Conservation (phyloP, 1,140 invertebrate species). For the Drosophila persimilis region DNA sequence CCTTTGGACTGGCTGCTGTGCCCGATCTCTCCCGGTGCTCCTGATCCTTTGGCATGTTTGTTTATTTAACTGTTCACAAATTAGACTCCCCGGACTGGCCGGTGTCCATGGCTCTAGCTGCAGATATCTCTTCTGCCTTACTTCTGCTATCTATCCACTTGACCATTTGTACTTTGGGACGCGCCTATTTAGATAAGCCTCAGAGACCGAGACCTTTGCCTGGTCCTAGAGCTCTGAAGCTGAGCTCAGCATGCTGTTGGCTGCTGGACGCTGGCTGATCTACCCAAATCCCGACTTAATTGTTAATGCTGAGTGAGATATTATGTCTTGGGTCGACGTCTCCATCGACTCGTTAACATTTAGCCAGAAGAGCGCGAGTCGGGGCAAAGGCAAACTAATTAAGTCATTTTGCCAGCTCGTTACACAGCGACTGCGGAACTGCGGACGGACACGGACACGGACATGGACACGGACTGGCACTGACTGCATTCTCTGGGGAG, state of each 20-base stretch:
- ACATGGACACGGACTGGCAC: too few species aligned
- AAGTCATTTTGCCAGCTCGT: conserved; percentile 79
- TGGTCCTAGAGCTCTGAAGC: not conserved
- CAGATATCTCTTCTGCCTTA: too few species aligned
- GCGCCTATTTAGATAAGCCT: conserved; percentile 77
- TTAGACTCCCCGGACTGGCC: conserved; percentile 57
- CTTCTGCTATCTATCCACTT: conserved; percentile 55
- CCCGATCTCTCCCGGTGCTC: conserved; percentile 1
- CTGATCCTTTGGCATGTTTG: conserved; percentile 58
- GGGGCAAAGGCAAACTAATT: conserved; percentile 50
- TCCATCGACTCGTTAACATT: conserved; percentile 45
- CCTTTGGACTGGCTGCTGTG: conserved; percentile 1
- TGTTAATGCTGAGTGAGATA: conserved; percentile 59
- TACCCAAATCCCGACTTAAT: conserved; percentile 32
- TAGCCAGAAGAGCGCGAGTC: conserved; percentile 32
- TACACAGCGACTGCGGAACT: conserved; percentile 36
- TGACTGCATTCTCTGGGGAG: conserved; percentile 3
- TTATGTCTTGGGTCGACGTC: conserved; percentile 33
- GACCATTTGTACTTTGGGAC: conserved; percentile 78
- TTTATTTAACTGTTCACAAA: conserved; percentile 81
- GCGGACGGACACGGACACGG: too few species aligned
- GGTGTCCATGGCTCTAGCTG: not conserved
- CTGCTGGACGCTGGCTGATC: conserved; percentile 15
- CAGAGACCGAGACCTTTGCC: conserved; percentile 1
- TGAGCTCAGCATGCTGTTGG: conserved; percentile 30